These are phyloP conservation scores for Mystacornis crossleyi DNA, from an alignment of 2,113 vertebrate species.

Conservation along the genomic window DNA sequence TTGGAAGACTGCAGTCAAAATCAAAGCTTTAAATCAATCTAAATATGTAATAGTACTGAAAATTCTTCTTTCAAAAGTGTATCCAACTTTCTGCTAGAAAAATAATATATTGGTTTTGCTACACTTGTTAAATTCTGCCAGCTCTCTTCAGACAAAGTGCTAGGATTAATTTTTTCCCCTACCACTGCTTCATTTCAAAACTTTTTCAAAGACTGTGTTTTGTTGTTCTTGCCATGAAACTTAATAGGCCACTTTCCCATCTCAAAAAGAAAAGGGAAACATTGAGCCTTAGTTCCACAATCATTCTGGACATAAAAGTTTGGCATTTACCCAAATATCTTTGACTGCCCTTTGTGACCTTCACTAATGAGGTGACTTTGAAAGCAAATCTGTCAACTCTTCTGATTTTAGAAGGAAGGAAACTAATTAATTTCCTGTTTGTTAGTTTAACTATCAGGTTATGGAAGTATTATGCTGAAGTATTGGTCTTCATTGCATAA, in stretches of 20 bases:
- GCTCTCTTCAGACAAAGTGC: slow-evolving; percentile 16
- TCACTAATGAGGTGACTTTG: not conserved
- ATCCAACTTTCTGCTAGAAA: slow-evolving; percentile 7
- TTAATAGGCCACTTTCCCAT: not conserved
- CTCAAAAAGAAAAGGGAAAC: not conserved
- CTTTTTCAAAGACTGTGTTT: slow-evolving; percentile 42
- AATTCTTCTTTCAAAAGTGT: slow-evolving; percentile 56
- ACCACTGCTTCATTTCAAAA: slow-evolving; percentile 15
- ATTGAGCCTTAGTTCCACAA: not conserved
- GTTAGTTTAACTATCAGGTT: not conserved
- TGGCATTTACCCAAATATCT: not conserved
- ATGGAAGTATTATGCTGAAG: not conserved
- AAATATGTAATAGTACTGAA: slow-evolving; percentile 42
- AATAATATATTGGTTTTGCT: not conserved
- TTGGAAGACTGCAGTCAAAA: slow-evolving; percentile 42
- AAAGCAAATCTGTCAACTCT: rapidly evolving
- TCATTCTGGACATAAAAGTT: not conserved
- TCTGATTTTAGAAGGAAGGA: not conserved
- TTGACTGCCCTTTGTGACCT: not conserved
- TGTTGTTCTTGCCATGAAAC: not conserved
- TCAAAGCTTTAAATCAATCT: slow-evolving; percentile 59
- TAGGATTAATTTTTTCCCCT: slow-evolving; percentile 28
- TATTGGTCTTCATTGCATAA: not conserved
- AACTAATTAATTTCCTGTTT: not conserved
- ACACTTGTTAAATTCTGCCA: slow-evolving; percentile 12